Base-by-base conservation (phyloP, 1,140 invertebrate genomes). In the Brachionus manjavacas region DNA sequence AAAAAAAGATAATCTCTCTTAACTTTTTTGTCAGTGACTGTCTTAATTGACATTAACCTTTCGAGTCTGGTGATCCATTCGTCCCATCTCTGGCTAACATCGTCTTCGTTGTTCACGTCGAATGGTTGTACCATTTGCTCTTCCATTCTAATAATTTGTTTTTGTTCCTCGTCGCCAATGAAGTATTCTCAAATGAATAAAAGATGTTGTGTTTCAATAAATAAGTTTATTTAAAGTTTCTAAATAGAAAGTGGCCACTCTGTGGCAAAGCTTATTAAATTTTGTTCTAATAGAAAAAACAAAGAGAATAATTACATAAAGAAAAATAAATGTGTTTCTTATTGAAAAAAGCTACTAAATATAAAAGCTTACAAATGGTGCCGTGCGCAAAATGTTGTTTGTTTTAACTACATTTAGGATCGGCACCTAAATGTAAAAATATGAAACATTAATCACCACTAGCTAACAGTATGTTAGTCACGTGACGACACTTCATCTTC, bases 401-500 rank as follows among this genome's bases (percentile, higher is more conserved):
- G 16, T 64, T 64, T 3, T 2, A 28, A 64, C 16, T 9, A 64
- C 11, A 64, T 20, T 64, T 64, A 23, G 16, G 11, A 64, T 23
- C n/a, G 55, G 55, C 55, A 64, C 55, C 55, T 64, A 64, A 64
- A 64, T 64, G 23, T 64, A 64, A 64, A 46, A 64, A 23, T 64
- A 64, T 64, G 0, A 64, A 64, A 64, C 16, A 64, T 23, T 23
- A 64, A 11, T 64, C 55, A 64, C 25, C 55, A 64, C 16, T 2
- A 64, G 8, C 16, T 64, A 23, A 64, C 23, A 64, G 55, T 25
- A 11, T 64, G 55, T 64, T 64, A 64, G 55, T 64, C 55, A 64
- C 55, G 55, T 64, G 55, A 64, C 55, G 55, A 64, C 55, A 64
- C 55, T 64, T 64, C 55, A 64, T n/a, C n/a, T n/a, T n/a, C n/a